Conservation (phyloP, 2,797 vertebrate genomes). For the Salarias fasciatus region DNA sequence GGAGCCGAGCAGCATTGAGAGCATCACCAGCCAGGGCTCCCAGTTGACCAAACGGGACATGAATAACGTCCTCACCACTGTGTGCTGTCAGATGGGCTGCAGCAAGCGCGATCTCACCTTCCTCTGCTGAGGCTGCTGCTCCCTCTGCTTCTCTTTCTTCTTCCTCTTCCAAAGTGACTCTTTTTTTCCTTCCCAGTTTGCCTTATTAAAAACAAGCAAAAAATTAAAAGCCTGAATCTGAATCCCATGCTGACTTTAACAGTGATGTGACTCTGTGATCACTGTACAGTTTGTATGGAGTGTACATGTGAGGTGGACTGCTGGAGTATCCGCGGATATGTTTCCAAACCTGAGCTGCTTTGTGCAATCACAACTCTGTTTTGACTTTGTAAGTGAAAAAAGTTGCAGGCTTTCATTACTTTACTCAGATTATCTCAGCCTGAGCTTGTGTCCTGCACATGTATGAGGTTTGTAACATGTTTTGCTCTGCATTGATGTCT, state of each 20-base stretch:
- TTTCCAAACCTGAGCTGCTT: constrained; percentile 26
- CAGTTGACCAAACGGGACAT: constrained; percentile 72
- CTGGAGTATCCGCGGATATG: constrained; percentile 33
- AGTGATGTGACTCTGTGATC: constrained; percentile 9
- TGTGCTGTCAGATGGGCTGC: constrained; percentile 85
- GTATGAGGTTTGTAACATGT: too few species aligned
- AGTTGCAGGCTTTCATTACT: too few species aligned
- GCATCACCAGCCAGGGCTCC: constrained; percentile 22
- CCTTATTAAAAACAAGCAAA: constrained; percentile 2
- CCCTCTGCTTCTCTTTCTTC: constrained; percentile 3
- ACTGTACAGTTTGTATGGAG: constrained; percentile 6
- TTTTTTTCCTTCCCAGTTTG: constrained; percentile 8
- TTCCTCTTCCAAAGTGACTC: constrained; percentile 32
- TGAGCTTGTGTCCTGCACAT: too few species aligned
- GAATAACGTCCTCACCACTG: constrained; percentile 72
- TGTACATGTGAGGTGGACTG: constrained; percentile 19
- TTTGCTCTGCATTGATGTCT: too few species aligned
- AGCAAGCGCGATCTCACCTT: constrained; percentile 82
- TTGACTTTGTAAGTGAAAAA: too few species aligned
- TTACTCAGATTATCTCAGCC: too few species aligned
- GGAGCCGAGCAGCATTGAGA: constrained; percentile 72
- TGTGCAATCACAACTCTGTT: constrained; percentile 2
- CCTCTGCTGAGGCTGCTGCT: constrained; percentile 77
- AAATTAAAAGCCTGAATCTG: constrained; percentile 13
- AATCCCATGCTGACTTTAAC: constrained; percentile 33